A percentile compares a stretch with the other conserved stretches of the same genome.
Evolutionary conservation across 2,888 invertebrate genomes (phyloP).

Genomic region (Drosophila nr. medialis): DNA sequence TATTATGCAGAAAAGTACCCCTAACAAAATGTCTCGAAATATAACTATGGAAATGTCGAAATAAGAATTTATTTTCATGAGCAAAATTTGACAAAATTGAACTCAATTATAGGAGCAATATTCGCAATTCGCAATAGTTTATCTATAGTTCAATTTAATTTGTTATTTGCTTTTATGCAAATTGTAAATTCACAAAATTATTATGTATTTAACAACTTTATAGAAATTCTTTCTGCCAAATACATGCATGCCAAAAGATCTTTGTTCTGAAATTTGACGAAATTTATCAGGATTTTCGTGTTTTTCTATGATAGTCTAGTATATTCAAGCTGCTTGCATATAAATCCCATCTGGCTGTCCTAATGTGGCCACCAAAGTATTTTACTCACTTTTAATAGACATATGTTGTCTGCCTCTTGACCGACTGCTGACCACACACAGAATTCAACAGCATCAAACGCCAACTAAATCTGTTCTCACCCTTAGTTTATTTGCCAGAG

Average conservation of each 20-base stretch:
- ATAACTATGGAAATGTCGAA: neutral
- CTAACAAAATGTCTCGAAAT: slow-evolving; percentile 1
- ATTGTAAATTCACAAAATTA: no score
- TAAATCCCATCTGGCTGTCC: neutral
- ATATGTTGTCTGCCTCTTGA: neutral
- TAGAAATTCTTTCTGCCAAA: neutral
- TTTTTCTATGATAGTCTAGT: neutral
- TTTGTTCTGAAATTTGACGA: neutral
- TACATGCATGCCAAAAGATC: neutral
- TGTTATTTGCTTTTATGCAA: no score
- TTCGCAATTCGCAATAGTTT: no score
- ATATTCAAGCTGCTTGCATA: neutral
- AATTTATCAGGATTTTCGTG: neutral
- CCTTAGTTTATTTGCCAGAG: slow-evolving; percentile 36
- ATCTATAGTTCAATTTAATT: neutral
- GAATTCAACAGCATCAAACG: slow-evolving; percentile 24
- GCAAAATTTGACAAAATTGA: neutral
- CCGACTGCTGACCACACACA: slow-evolving; percentile 46
- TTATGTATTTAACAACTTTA: neutral
- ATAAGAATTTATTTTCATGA: neutral
- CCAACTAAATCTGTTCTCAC: slow-evolving; percentile 19
- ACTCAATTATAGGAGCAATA: neutral
- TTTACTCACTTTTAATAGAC: neutral
- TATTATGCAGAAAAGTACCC: neutral
- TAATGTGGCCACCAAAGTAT: neutral